phyloP scores from a whole-genome alignment of 2,888 invertebrate genomes.

The Drosophila rubida region DNA sequence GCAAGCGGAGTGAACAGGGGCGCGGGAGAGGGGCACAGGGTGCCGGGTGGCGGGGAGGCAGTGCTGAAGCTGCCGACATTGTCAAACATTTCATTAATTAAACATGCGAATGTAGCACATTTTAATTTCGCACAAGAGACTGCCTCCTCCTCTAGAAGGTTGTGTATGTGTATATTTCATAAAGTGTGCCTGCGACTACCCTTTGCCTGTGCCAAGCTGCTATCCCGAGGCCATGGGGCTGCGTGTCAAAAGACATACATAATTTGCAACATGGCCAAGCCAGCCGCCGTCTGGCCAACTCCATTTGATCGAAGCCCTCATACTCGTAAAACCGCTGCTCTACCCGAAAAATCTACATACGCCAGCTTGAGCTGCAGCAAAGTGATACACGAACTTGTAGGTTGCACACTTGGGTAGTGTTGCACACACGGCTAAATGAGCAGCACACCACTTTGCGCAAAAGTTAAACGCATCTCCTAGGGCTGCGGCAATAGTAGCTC shows the following conservation, averaged over 20 bases:
- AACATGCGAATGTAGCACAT: slow-evolving; percentile 80
- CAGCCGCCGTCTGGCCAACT: slow-evolving; percentile 18
- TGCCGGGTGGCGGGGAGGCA: slow-evolving; percentile 10
- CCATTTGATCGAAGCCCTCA: slow-evolving; percentile 65
- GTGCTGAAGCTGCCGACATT: slow-evolving; percentile 56
- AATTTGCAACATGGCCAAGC: slow-evolving; percentile 67
- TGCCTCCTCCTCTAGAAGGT: not conserved
- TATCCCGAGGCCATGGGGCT: slow-evolving; percentile 51
- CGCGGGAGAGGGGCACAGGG: not conserved
- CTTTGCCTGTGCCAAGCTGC: slow-evolving; percentile 51
- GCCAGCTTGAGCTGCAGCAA: not conserved
- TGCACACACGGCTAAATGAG: slow-evolving; percentile 18
- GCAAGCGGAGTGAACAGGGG: not conserved
- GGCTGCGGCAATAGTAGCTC: slow-evolving; percentile 22
- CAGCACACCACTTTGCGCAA: slow-evolving; percentile 6
- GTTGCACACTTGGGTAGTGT: slow-evolving; percentile 44
- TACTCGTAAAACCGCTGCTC: slow-evolving; percentile 56
- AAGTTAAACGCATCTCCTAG: slow-evolving; percentile 21
- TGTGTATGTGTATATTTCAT: slow-evolving; percentile 19
- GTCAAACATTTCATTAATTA: slow-evolving; percentile 81
- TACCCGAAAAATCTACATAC: slow-evolving; percentile 58
- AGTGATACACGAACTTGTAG: slow-evolving; percentile 69
- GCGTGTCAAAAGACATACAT: slow-evolving; percentile 79
- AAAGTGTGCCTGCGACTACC: slow-evolving; percentile 68
- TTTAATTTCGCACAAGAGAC: slow-evolving; percentile 71